Conservation (phyloP, 1,140 invertebrate genomes). For the Chironomus striatipennis region DNA sequence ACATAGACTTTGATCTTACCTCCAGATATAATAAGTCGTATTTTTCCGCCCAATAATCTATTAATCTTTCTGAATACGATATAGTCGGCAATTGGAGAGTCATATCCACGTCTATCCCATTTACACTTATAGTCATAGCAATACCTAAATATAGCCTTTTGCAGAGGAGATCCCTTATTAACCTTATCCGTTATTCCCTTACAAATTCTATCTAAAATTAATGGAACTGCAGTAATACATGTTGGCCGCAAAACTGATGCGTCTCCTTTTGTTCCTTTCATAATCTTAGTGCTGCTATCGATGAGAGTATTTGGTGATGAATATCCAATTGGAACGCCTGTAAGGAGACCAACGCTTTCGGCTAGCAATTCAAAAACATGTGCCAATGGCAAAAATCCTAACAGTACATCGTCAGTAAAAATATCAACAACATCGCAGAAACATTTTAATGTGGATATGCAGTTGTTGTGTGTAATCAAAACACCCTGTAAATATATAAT, state of each 20-base stretch:
- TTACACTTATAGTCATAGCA: constrained; percentile 84
- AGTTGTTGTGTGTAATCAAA: constrained; percentile 80
- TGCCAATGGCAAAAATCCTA: constrained; percentile 93
- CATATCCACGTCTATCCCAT: constrained; percentile 75
- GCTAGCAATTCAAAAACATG: constrained; percentile 93
- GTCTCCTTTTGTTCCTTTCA: constrained; percentile 84
- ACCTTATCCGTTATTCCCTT: constrained; percentile 92
- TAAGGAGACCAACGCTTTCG: constrained; percentile 61
- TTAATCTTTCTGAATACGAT: constrained; percentile 71
- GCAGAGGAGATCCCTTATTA: constrained; percentile 61
- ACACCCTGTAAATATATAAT: constrained; percentile 46
- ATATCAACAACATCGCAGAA: constrained; percentile 73
- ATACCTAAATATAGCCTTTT: constrained; percentile 78
- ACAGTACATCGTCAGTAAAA: constrained; percentile 68
- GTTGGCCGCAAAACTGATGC: constrained; percentile 84
- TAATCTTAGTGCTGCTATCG: constrained; percentile 92
- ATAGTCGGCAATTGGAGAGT: constrained; percentile 71
- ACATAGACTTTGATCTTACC: constrained; percentile 36
- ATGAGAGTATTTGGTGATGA: constrained; percentile 92
- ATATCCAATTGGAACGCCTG: constrained; percentile 93
- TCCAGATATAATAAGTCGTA: constrained; percentile 81
- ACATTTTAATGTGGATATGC: constrained; percentile 78
- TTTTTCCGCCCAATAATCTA: constrained; percentile 73
- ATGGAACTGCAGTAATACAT: constrained; percentile 90
- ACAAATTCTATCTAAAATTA: constrained; percentile 91